A percentile compares a stretch with the other conserved stretches of the same genome.
Evolutionary conservation across 1,140 invertebrate genomes (phyloP).

Genomic region (Araneus ventricosus): DNA sequence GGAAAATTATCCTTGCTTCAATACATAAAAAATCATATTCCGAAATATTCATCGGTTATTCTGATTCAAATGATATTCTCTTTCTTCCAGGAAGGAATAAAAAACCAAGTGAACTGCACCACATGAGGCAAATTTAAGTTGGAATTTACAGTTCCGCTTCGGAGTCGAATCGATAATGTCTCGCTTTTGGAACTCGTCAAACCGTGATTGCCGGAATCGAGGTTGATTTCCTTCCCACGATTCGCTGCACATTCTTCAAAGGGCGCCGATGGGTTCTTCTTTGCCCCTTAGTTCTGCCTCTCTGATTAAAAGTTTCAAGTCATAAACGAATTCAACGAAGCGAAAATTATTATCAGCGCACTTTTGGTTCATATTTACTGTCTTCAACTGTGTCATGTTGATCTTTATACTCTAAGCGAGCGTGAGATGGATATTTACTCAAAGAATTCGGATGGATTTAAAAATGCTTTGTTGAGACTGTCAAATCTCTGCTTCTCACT

Average conservation of each 20-base stretch:
- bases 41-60: too few relatives aligned
- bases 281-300: not conserved
- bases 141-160: not conserved
- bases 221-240: not conserved
- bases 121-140: not conserved
- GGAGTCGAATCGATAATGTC: not conserved
- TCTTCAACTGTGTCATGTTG: not conserved
- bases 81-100: not conserved
- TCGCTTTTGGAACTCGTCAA: not conserved
- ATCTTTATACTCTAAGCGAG: not conserved
- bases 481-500: too few relatives aligned
- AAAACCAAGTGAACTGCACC: not conserved
- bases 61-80: too few relatives aligned
- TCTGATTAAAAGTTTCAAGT: constrained; percentile 3
- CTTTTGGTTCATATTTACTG: not conserved
- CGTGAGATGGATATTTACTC: not conserved
- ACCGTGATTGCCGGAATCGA: not conserved
- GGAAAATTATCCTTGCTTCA: too few relatives aligned
- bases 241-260: constrained; percentile 12
- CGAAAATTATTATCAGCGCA: constrained; percentile 5
- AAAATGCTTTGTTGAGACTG: too few relatives aligned
- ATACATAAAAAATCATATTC: too few relatives aligned
- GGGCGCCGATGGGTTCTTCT: not conserved
- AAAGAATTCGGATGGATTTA: too few relatives aligned
- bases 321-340: not conserved